Evolutionary conservation across 2,113 vertebrate genomes (phyloP).

Genomic region (Chamaetylas fuelleborni): DNA sequence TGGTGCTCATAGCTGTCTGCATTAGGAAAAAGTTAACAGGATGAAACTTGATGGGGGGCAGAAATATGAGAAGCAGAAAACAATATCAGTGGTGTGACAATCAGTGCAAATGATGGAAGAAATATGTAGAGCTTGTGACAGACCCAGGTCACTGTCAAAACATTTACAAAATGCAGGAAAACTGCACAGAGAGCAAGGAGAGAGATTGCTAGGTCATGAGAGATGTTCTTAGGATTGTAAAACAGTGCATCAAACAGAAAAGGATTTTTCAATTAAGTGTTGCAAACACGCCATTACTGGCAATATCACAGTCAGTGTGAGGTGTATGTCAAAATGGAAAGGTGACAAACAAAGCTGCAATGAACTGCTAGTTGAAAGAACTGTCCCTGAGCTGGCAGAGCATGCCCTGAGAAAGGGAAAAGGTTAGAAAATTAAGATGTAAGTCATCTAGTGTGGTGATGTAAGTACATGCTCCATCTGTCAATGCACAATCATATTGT

Average conservation of each 20-base stretch:
- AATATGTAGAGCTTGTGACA: not conserved
- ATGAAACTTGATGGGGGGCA: not conserved
- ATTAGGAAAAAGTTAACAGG: not conserved
- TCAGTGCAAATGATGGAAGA: not conserved
- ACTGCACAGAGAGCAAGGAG: not conserved
- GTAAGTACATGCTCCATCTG: not conserved
- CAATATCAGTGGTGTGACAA: not conserved
- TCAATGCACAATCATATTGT: not conserved
- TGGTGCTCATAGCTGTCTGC: not conserved
- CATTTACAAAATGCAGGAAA: not conserved
- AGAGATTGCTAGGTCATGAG: not conserved
- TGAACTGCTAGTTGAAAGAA: not conserved
- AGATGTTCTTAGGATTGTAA: not conserved
- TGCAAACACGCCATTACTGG: fast-evolving
- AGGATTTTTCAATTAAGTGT: not conserved
- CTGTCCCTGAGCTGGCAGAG: not conserved
- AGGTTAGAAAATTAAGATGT: not conserved
- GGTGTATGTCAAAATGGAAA: not conserved
- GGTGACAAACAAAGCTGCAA: not conserved
- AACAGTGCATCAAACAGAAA: not conserved
- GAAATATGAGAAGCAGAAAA: not conserved
- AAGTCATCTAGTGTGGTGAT: not conserved
- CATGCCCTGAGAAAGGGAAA: not conserved
- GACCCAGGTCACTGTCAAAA: not conserved
- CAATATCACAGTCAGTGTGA: not conserved